Evolutionary conservation across 2,888 invertebrate species (phyloP), one percentile per base, ranked within the genome.

Genomic region (Drosophila recens): DNA sequence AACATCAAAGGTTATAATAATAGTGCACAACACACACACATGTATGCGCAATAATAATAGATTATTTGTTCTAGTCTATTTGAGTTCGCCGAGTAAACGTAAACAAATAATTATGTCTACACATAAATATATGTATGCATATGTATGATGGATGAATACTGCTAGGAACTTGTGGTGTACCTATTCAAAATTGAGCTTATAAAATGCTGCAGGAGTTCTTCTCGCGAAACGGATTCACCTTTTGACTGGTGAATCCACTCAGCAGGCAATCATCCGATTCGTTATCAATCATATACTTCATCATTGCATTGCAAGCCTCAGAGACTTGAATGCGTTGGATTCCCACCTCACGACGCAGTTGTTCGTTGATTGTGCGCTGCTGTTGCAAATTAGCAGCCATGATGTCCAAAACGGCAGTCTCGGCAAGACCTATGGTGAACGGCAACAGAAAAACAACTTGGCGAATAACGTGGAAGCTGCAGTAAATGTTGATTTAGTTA

Each of bases 201-300:
- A 98, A 94, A 87, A 98, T 94, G 87, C 95, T 95, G 93, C 98
- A 98, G 69, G 97, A 96, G 91, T 96, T 97, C 93, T 98, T 98
- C 93, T 98, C 98, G 79, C 98, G 95, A 94, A 98, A 98, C 33
- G 98, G 98, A 93, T 98, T 98, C 15, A 97, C 97, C 92, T 98
- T 97, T 92, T 98, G 98, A 82, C 97, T 97, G 75, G 97, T 96
- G 93, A 98, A 98, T 8, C 98, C 98, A 78, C 97, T 97, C 76
- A 98, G 94, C 52, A 98, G 95, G 90, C 97, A 98, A 93, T 98
- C 98, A 90, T 98, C 98, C 86, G 97, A 96, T 90, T 97, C 97
- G 90, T 98, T 98, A 88, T 98, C 98, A 46, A 95, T 95, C 78
- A 98, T 97, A 91, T 95, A 98, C 91, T 97, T 97, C 91, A 98